Base-by-base conservation (phyloP, 2,113 vertebrate species). In the Mustelus asterias region DNA sequence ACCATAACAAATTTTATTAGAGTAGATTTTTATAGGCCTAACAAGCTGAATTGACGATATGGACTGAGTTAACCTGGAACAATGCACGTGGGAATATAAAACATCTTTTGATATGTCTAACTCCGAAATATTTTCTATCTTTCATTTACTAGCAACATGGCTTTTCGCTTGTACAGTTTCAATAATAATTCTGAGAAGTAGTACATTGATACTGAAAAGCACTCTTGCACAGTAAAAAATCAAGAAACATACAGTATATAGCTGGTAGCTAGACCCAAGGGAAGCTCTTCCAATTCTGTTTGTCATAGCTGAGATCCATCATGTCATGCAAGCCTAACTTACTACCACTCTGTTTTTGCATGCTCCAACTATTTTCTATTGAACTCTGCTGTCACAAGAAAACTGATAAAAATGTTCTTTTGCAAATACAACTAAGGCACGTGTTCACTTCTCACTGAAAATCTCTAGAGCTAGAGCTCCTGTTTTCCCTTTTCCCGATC, bases 221-320 rank as follows among this genome's bases (percentile, higher is more conserved):
- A 98, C 97, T 97, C 97, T 98, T 98, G 97, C 98, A 98, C 98
- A 97, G 98, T 98, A 97, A 98, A 97, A 98, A 98, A 98, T 97
- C 98, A 97, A 98, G 97, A 98, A 98, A 98, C 97, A 98, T 97
- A 98, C 97, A 98, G 97, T 97, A 98, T 98, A 89, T 72, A 98
- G 97, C 97, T 98, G 97, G 97, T 97, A 97, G 97, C 97, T 97
- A 97, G 97, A 98, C 98, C 98, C 98, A 96, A 96, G 98, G 98
- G 98, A 99, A 97, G 97, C 96, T 97, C 97, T 98, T 98, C 98
- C 97, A 98, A 98, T 98, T 98, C 97, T 97, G 98, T 99, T 99
- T 99, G 98, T 99, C 98, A 98, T 98, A 98, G 98, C 98, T 97
- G 98, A 98, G 97, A 98, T 98, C 98, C 98, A 98, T 98, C 98